These are phyloP conservation scores for Picathartes gymnocephalus DNA, from an alignment of 2,113 vertebrate genomes.

Conservation along the genomic window DNA sequence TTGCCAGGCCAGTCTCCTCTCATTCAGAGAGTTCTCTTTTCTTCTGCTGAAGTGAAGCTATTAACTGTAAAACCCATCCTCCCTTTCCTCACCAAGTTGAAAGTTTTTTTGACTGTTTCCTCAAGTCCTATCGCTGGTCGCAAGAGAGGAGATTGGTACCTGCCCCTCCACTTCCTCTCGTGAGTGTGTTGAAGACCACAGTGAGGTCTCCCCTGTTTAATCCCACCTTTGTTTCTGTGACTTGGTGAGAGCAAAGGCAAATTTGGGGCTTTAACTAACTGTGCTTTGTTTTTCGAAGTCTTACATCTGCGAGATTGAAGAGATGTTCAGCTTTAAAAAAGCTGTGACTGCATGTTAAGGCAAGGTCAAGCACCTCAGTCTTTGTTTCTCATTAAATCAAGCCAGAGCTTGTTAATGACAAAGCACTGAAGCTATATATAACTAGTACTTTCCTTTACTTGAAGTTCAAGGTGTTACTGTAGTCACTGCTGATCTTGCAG, in stretches of 20 bases:
- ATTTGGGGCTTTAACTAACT: neutral
- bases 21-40: neutral
- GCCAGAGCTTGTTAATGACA: neutral
- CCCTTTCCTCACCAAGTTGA: neutral
- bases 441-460: neutral
- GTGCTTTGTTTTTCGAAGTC: neutral
- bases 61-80: neutral
- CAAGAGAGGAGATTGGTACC: neutral
- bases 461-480: neutral
- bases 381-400: neutral
- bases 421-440: neutral
- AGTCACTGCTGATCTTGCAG: neutral
- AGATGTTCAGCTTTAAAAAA: neutral
- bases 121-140: neutral
- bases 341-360: neutral
- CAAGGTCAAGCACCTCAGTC: neutral
- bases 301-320: neutral
- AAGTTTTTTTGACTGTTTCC: neutral
- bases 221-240: neutral
- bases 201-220: neutral
- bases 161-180: fast-evolving
- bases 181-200: neutral
- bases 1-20: neutral
- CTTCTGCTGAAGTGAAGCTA: neutral
- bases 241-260: neutral